These are phyloP conservation scores for Vespertilio murinus DNA, from an alignment of 2,797 vertebrate genomes.

Conservation along the genomic window DNA sequence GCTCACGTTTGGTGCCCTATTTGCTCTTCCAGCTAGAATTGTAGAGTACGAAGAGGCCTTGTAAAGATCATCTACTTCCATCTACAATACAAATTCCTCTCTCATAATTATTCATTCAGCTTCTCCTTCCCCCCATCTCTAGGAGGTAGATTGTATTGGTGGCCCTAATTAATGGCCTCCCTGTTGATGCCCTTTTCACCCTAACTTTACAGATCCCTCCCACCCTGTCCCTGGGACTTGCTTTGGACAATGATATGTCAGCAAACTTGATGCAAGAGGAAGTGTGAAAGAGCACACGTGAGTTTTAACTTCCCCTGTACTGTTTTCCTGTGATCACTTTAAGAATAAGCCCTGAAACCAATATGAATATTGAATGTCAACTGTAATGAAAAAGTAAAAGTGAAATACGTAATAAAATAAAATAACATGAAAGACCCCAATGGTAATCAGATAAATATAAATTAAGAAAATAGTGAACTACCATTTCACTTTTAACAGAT, in stretches of 20 bases:
- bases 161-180: background rate
- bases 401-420: background rate
- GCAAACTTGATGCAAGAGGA: background rate
- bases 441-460: background rate
- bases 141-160: background rate
- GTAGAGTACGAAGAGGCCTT: background rate
- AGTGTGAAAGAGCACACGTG: background rate
- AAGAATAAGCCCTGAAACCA: background rate
- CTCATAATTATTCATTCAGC: background rate
- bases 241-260: background rate
- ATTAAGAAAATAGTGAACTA: background rate
- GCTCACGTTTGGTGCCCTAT: background rate
- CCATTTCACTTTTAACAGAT: constrained; percentile 1
- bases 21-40: background rate
- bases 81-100: background rate
- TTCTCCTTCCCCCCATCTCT: background rate
- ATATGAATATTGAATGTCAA: background rate
- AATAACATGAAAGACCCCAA: background rate
- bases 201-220: background rate
- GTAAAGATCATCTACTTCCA: background rate
- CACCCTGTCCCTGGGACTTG: background rate
- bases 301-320: background rate
- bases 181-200: background rate
- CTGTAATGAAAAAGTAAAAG: background rate
- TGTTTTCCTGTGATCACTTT: background rate